Conservation (phyloP, 1,140 invertebrate species). For the Scaptomyza montana region DNA sequence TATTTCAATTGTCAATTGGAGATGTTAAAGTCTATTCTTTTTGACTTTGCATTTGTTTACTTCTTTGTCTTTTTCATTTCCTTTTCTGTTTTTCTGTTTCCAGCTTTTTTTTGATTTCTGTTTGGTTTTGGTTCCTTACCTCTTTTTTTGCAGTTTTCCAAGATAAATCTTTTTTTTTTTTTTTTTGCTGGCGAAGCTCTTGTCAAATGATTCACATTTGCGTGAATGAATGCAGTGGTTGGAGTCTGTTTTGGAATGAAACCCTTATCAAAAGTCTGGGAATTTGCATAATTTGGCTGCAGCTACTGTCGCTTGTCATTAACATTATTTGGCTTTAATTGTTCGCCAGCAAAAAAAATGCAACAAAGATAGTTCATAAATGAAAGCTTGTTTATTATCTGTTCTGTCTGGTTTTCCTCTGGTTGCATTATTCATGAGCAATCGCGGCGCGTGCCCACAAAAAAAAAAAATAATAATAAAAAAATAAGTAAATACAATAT, state of each 20-base stretch:
- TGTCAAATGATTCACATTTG: conserved; percentile 20
- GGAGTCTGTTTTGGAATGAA: neutral
- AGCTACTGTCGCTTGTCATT: conserved; percentile 53
- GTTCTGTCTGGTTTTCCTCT: conserved; percentile 8
- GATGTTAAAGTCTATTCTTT: neutral
- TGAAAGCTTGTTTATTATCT: conserved; percentile 35
- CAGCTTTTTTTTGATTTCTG: conserved; percentile 11
- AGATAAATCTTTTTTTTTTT: conserved; percentile 3
- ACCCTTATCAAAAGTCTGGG: conserved; percentile 45
- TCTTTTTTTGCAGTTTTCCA: neutral
- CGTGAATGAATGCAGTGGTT: conserved; percentile 2
- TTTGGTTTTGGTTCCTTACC: neutral
- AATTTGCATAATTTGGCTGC: conserved; percentile 55
- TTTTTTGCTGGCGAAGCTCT: conserved; percentile 9
- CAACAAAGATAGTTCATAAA: conserved; percentile 10
- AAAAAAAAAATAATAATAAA: neutral
- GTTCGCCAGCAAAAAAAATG: conserved; percentile 21
- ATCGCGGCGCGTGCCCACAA: conserved; percentile 38
- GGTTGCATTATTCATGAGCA: conserved; percentile 50
- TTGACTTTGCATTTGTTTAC: neutral
- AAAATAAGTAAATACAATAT: neutral
- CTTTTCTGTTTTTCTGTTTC: neutral
- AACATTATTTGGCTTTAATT: conserved; percentile 57
- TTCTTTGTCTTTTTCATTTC: no score
- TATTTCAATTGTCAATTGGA: neutral